Conservation (phyloP, 2,888 invertebrate species). For the Cheilosia urbana region DNA sequence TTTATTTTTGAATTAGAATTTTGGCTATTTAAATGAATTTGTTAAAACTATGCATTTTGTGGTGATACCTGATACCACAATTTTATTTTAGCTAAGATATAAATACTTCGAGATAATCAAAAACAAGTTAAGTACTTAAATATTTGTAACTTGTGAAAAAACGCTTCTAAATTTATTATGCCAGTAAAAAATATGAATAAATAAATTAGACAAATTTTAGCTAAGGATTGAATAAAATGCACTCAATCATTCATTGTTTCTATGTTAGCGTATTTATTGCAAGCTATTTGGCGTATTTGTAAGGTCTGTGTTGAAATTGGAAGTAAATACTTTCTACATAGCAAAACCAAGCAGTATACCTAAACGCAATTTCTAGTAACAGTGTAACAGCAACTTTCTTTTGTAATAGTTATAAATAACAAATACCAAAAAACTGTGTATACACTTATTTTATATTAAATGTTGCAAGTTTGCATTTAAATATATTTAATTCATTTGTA, state of each 20-base stretch:
- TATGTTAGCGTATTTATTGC: not conserved
- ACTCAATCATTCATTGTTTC: not conserved
- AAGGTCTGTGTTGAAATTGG: not conserved
- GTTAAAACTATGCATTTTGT: conserved; percentile 10
- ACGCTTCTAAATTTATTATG: conserved; percentile 63
- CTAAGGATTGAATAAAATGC: conserved; percentile 18
- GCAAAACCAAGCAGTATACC: too few species aligned
- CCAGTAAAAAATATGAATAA: conserved; percentile 17
- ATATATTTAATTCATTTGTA: conserved; percentile 39
- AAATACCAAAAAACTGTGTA: not conserved
- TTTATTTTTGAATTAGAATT: conserved; percentile 30
- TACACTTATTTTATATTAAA: conserved; percentile 6
- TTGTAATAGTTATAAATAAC: conserved; percentile 23
- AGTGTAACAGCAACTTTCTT: not conserved
- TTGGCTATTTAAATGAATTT: conserved; percentile 49
- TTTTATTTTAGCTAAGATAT: conserved; percentile 28
- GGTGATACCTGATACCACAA: not conserved
- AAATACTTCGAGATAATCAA: conserved; percentile 34
- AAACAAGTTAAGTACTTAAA: conserved; percentile 33
- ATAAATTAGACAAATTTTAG: conserved; percentile 60
- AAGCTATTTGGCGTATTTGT: not conserved
- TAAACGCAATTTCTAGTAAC: not conserved
- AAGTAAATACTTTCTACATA: too few species aligned
- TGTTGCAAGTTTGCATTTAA: conserved; percentile 41
- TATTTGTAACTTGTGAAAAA: conserved; percentile 37